Conservation (phyloP, 1,140 invertebrate genomes). For the Drosophila prosaltans region DNA sequence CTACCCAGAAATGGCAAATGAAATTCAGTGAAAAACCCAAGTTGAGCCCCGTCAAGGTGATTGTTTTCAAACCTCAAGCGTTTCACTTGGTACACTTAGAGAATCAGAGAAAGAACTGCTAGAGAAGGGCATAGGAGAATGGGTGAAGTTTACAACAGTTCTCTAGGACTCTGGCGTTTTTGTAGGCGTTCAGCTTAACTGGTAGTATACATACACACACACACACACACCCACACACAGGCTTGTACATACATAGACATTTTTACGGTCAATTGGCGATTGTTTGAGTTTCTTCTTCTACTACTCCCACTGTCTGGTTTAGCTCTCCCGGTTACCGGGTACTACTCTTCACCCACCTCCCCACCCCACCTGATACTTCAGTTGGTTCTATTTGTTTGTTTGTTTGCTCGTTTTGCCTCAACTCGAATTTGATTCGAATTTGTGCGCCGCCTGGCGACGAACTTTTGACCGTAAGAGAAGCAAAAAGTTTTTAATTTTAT, state of each 20-base stretch:
- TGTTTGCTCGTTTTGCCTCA: conserved; percentile 50
- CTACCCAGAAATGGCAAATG: conserved; percentile 46
- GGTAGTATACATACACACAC: conserved; percentile 20
- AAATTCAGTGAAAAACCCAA: conserved; percentile 48
- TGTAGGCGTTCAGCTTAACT: conserved; percentile 61
- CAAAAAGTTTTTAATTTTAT: conserved; percentile 80
- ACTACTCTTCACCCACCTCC: not conserved
- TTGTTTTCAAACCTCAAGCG: conserved; percentile 78
- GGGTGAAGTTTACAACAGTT: conserved; percentile 45
- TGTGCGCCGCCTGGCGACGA: conserved; percentile 60
- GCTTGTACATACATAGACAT: conserved; percentile 58
- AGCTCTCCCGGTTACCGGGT: not conserved
- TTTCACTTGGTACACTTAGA: conserved; percentile 64
- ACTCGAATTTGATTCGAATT: conserved; percentile 65
- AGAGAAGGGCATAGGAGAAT: not conserved
- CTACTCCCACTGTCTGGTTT: conserved; percentile 1
- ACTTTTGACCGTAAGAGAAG: conserved; percentile 64
- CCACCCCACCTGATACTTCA: conserved; percentile 11
- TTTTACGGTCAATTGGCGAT: conserved; percentile 79
- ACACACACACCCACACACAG: not conserved
- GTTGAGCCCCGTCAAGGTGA: conserved; percentile 60
- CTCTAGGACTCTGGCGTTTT: conserved; percentile 26
- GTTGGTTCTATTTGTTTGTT: conserved; percentile 58
- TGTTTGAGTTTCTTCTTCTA: conserved; percentile 50
- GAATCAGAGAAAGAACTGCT: conserved; percentile 17